These are phyloP conservation scores for Spinus pinus DNA, from an alignment of 2,797 vertebrate genomes.

Conservation along the genomic window DNA sequence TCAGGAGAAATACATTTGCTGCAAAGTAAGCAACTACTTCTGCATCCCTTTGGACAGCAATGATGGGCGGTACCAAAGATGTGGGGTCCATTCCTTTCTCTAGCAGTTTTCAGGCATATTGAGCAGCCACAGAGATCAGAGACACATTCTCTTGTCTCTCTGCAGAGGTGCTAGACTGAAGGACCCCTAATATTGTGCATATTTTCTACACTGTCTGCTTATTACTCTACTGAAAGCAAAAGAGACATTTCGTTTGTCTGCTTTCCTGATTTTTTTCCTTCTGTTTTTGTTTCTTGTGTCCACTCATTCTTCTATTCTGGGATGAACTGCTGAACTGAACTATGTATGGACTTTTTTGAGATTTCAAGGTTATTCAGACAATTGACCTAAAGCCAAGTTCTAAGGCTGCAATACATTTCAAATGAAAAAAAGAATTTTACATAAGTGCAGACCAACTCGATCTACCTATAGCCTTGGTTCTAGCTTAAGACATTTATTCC, in stretches of 20 bases:
- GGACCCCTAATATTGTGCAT: not conserved
- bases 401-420: not conserved
- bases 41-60: not conserved
- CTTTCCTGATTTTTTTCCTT: not conserved
- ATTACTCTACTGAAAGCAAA: not conserved
- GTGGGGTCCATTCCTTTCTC: not conserved
- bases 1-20: not conserved
- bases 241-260: not conserved
- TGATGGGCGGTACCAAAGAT: not conserved
- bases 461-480: not conserved
- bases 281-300: not conserved
- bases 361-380: not conserved
- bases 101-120: not conserved
- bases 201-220: not conserved
- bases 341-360: not conserved
- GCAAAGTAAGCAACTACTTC: not conserved
- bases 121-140: not conserved
- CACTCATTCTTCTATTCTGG: not conserved
- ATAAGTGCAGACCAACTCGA: not conserved
- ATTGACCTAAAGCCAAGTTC: not conserved
- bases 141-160: not conserved
- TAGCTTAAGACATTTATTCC: not conserved
- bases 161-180: not conserved
- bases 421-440: not conserved
- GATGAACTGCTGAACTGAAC: not conserved